Conservation (phyloP, 92 coral and sea anemone genomes). For the Epizoanthus ramosus region DNA sequence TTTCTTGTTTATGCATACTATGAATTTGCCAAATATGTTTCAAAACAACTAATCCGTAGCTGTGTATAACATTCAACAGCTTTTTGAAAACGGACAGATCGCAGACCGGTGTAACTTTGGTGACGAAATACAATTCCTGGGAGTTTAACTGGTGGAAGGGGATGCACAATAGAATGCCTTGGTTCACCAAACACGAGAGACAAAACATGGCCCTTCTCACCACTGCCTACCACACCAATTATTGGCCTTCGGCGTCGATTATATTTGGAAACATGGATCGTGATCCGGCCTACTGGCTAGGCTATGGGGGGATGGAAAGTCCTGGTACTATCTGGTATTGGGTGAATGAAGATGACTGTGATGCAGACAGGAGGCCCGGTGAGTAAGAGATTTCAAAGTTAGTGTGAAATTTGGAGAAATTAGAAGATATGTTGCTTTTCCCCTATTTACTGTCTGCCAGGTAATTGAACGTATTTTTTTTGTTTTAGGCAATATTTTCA, state of each 20-base stretch:
- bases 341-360: constrained; percentile 4
- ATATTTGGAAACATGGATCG: background rate
- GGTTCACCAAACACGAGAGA: background rate
- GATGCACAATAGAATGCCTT: background rate
- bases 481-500: too few species aligned
- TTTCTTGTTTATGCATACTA: too few species aligned
- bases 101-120: background rate
- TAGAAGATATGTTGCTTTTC: too few species aligned
- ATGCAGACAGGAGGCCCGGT: background rate
- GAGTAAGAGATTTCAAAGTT: background rate
- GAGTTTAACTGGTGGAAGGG: background rate
- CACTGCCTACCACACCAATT: background rate
- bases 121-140: background rate
- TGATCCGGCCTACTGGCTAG: background rate
- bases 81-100: background rate
- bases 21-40: too few species aligned
- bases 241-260: background rate
- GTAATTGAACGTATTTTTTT: too few species aligned
- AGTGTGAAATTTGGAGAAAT: too few species aligned
- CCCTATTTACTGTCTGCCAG: too few species aligned
- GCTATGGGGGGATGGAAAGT: background rate
- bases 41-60: too few species aligned
- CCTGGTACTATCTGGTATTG: background rate
- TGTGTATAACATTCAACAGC: background rate
- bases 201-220: background rate